Evolutionary conservation across 2,888 invertebrate genomes (phyloP).

Genomic region (Portevinia maculata): DNA sequence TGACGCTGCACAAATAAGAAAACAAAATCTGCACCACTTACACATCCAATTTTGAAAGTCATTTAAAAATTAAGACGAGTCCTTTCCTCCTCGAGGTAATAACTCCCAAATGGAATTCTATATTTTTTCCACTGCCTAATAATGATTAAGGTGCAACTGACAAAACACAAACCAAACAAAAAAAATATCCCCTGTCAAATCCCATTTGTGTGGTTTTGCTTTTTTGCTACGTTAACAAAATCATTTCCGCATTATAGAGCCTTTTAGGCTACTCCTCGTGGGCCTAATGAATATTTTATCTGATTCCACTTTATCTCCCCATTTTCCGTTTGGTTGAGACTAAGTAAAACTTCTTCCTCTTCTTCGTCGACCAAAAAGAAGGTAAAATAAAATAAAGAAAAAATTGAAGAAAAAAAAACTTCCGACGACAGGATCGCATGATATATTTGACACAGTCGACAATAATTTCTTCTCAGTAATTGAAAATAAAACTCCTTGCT

Average conservation of each 20-base stretch:
- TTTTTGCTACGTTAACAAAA: slow-evolving; percentile 36
- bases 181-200: slow-evolving; percentile 1
- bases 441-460: slow-evolving; percentile 71
- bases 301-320: slow-evolving; percentile 51
- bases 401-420: slow-evolving; percentile 22
- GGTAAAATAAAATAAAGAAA: slow-evolving; percentile 8
- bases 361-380: slow-evolving; percentile 5
- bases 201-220: not conserved
- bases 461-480: slow-evolving; percentile 68
- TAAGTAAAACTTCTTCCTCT: not conserved
- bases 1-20: too few species aligned
- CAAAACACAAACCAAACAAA: slow-evolving; percentile 5
- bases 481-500: slow-evolving; percentile 70
- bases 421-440: slow-evolving; percentile 60
- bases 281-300: slow-evolving; percentile 70
- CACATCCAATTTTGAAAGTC: too few species aligned
- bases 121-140: slow-evolving; percentile 26
- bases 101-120: slow-evolving; percentile 39
- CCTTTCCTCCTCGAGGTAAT: not conserved
- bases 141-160: slow-evolving; percentile 59
- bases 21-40: too few species aligned
- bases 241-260: slow-evolving; percentile 50
- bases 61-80: slow-evolving; percentile 1
- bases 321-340: not conserved
- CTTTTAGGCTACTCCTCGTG: slow-evolving; percentile 37